These are phyloP conservation scores for Synanthedon formicaeformis DNA, from an alignment of 2,888 invertebrate species.

Conservation along the genomic window DNA sequence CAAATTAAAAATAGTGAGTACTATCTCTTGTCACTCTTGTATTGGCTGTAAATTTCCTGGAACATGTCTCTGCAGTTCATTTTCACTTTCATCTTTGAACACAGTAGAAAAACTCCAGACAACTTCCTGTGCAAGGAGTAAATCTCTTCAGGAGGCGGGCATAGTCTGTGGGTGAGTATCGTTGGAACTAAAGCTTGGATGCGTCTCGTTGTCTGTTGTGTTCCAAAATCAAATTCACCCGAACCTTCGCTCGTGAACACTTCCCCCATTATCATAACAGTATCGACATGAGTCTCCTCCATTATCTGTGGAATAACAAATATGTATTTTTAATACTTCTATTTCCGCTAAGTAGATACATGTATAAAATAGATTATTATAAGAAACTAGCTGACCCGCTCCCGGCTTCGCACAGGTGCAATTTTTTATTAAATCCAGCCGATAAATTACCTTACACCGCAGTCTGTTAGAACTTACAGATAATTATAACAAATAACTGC, in stretches of 20 bases:
- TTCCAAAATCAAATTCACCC: conserved; percentile 90
- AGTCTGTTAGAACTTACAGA: too few relatives aligned
- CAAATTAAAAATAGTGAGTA: not conserved
- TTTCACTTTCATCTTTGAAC: conserved; percentile 85
- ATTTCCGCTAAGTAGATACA: not conserved
- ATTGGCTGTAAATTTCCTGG: conserved; percentile 80
- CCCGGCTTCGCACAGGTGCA: too few relatives aligned
- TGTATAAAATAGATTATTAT: too few relatives aligned
- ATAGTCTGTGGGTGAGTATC: conserved; percentile 92
- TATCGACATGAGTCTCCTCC: conserved; percentile 96
- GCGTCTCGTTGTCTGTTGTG: conserved; percentile 80
- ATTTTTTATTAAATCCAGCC: too few relatives aligned
- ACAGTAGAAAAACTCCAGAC: conserved; percentile 93
- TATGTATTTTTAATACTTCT: not conserved
- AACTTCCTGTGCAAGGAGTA: conserved; percentile 98
- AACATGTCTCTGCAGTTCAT: conserved; percentile 89
- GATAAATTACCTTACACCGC: too few relatives aligned
- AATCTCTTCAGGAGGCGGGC: conserved; percentile 98
- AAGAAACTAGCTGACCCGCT: too few relatives aligned
- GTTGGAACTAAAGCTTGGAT: conserved; percentile 92
- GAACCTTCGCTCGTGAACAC: conserved; percentile 80
- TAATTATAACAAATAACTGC: too few relatives aligned
- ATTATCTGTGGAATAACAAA: conserved; percentile 67
- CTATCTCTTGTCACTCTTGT: conserved; percentile 43
- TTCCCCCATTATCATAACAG: conserved; percentile 97